phyloP scores from a whole-genome alignment of 2,797 vertebrate genomes.

The Molossus molossus region DNA sequence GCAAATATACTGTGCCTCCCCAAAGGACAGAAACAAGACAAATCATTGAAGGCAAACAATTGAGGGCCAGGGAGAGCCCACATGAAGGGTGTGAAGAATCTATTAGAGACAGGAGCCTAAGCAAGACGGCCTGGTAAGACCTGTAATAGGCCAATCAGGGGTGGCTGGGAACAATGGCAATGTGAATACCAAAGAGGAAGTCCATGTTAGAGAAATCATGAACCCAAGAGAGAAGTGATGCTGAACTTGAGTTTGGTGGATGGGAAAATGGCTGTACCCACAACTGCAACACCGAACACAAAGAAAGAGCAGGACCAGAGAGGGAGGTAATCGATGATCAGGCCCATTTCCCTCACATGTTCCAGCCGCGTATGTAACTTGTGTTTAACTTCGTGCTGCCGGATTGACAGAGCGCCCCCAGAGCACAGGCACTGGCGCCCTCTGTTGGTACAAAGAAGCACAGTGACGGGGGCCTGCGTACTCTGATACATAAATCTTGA shows the following conservation, averaged over 20 bases:
- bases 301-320: background rate
- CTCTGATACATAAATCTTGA: background rate
- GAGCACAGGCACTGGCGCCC: accelerated
- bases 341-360: accelerated
- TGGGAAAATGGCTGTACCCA: background rate
- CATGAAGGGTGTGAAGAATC: accelerated
- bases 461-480: background rate
- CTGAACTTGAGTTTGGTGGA: background rate
- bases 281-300: background rate
- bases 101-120: background rate
- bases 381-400: background rate
- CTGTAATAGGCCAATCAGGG: background rate
- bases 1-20: background rate
- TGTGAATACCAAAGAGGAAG: background rate
- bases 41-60: background rate
- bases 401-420: accelerated
- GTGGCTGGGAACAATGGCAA: background rate
- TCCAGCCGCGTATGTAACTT: background rate
- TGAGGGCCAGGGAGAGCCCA: background rate
- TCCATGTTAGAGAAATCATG: background rate
- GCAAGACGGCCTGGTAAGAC: background rate
- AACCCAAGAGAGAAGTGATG: background rate
- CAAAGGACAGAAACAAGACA: background rate
- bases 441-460: background rate
- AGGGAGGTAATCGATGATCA: background rate